Evolutionary conservation across 2,888 invertebrate genomes (phyloP), one percentile per base, ranked within the genome.

Genomic region (Drosophila limbata): DNA sequence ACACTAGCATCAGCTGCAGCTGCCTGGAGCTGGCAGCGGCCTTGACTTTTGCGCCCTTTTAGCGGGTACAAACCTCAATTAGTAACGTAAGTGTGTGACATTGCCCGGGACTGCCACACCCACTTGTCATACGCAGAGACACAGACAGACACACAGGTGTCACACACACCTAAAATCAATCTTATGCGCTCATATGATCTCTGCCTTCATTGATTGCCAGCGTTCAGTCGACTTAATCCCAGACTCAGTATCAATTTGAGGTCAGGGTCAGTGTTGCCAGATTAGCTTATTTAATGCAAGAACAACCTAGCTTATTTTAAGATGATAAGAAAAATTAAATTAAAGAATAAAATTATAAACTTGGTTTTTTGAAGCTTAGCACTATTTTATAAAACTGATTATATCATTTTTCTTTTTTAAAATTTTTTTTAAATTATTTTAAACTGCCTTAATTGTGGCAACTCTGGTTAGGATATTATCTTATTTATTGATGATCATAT

Each of bases 21-120:
- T 66, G 48, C 64, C 56, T 76, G 55, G 31, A 76, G 67, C 79
- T 76, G 63, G 51, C 69, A 69, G 62, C 77, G 77, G 85, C 82
- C 82, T 87, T 82, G 82, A 82, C 82, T 87, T 81, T 84, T 84
- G 85, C 69, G 73, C 82, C 77, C 87, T 75, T 81, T 84, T 71
- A 66, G 59, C 70, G 69, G 68, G 62, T 66, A 62, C 68, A 70
- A 71, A 62, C 67, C 87, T 67, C 82, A 83, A 83, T 83, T 87
- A 87, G 88, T 79, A 77, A 71, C 63, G 52, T 66, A 77, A 71
- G 79, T 78, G 50, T 87, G 67, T 72, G 77, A 73, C 68, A 69
- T 51, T 81, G 82, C 75, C 77, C 84, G 72, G 81, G 79, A 65
- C 62, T 79, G 77, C 80, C 77, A 78, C 80, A 78, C 77, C 77